Conservation (phyloP, 2,113 vertebrate genomes). For the Pristiophorus japonicus region DNA sequence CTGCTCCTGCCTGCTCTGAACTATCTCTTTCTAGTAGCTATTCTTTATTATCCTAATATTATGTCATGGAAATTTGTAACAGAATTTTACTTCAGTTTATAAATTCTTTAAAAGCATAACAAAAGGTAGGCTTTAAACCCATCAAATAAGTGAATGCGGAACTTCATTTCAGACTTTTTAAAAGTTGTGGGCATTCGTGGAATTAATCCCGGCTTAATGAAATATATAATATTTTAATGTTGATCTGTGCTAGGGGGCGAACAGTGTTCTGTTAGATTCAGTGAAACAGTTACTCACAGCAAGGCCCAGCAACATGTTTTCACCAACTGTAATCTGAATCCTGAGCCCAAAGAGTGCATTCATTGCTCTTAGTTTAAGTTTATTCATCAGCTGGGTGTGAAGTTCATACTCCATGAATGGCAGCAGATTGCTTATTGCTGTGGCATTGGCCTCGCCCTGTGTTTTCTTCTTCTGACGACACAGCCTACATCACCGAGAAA, state of each 20-base stretch:
- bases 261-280: background rate
- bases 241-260: background rate
- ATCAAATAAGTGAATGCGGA: no score
- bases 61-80: background rate
- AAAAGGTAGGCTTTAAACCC: background rate
- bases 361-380: conserved; percentile 91
- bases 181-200: background rate
- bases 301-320: conserved; percentile 91
- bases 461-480: conserved; percentile 95
- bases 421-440: conserved; percentile 83
- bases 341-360: conserved; percentile 88
- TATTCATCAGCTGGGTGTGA: conserved; percentile 97
- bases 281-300: conserved; percentile 69
- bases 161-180: background rate
- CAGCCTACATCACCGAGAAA: conserved; percentile 57
- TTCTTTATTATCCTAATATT: background rate
- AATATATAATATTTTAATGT: background rate
- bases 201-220: background rate
- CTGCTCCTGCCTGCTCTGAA: background rate
- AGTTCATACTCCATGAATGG: conserved; percentile 98
- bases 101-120: background rate
- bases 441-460: conserved; percentile 92
- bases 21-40: background rate
- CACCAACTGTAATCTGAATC: conserved; percentile 91
- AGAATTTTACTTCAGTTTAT: background rate